Evolutionary conservation across 1,140 invertebrate species (phyloP).

Genomic region (Pogonognathellus flavescens): DNA sequence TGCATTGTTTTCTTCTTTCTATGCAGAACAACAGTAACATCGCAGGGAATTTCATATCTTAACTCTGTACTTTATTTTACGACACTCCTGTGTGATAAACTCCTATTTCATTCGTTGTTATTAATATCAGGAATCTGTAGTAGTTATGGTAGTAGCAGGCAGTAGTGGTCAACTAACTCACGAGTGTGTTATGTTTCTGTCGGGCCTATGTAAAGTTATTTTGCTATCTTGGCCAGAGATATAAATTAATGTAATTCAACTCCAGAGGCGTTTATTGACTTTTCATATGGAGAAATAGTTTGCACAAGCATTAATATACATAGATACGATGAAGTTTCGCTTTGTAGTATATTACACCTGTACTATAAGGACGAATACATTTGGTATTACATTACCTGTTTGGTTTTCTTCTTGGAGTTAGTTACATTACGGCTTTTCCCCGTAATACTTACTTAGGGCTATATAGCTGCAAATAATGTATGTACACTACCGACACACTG

Average conservation of each 20-base stretch:
- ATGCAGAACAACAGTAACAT: too few species aligned
- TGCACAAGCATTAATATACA: background rate
- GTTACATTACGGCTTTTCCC: background rate
- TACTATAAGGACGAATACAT: too few species aligned
- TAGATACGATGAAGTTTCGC: too few species aligned
- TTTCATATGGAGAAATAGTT: conserved; percentile 20
- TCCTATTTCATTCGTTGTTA: too few species aligned
- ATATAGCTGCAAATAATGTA: background rate
- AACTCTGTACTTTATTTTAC: too few species aligned
- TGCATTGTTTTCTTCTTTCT: too few species aligned
- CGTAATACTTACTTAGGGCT: background rate
- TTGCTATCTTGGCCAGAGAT: background rate
- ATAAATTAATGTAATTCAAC: conserved; percentile 46
- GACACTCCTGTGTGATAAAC: too few species aligned
- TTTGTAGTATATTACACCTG: too few species aligned
- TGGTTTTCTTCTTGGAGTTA: background rate
- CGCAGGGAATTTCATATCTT: too few species aligned
- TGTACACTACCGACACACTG: background rate
- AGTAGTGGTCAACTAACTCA: too few species aligned
- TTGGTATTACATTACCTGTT: background rate
- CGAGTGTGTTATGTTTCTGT: background rate
- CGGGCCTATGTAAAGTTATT: conserved; percentile 1
- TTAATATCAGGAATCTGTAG: too few species aligned
- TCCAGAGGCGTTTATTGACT: conserved; percentile 48
- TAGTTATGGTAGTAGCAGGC: too few species aligned